Evolutionary conservation across 2,888 invertebrate species (phyloP).

Genomic region (Brachypterus glaber): DNA sequence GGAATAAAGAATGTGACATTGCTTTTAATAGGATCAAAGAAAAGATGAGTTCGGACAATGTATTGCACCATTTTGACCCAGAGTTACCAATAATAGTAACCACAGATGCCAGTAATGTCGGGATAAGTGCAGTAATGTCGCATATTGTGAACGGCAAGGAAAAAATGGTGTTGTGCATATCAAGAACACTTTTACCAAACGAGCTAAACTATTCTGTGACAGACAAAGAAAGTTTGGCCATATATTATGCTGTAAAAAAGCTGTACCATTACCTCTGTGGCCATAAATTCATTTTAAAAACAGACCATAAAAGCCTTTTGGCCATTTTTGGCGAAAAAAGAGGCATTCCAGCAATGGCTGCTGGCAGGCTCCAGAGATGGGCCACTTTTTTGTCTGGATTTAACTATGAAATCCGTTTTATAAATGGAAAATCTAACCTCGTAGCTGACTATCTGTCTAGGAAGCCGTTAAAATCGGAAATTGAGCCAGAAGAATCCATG

Average conservation of each 20-base stretch:
- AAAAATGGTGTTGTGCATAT: slow-evolving; percentile 2
- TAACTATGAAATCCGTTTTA: slow-evolving; percentile 15
- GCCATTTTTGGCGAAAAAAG: slow-evolving; percentile 27
- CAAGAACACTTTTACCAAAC: slow-evolving; percentile 3
- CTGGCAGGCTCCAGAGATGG: slow-evolving; percentile 30
- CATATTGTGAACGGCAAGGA: slow-evolving; percentile 4
- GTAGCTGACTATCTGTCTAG: slow-evolving; percentile 14
- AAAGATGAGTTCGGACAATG: neutral
- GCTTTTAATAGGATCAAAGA: slow-evolving; percentile 6
- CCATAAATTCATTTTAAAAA: slow-evolving; percentile 1
- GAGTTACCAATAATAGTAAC: slow-evolving; percentile 9
- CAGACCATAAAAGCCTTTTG: slow-evolving; percentile 6
- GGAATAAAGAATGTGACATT: slow-evolving; percentile 5
- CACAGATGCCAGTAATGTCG: slow-evolving; percentile 5
- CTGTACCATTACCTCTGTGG: slow-evolving; percentile 6
- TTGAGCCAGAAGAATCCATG: slow-evolving; percentile 3
- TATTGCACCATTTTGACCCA: slow-evolving; percentile 4
- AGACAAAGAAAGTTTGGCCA: slow-evolving; percentile 27
- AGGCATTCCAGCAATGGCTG: slow-evolving; percentile 30
- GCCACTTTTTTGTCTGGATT: too few species aligned
- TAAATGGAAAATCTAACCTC: slow-evolving; percentile 14
- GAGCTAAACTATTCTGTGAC: too few species aligned
- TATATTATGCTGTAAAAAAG: slow-evolving; percentile 20
- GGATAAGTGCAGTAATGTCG: slow-evolving; percentile 7
- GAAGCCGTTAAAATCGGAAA: too few species aligned